Evolutionary conservation across 2,888 invertebrate genomes (phyloP), one percentile per base, ranked within the genome.

Genomic region (Euphydryas editha): DNA sequence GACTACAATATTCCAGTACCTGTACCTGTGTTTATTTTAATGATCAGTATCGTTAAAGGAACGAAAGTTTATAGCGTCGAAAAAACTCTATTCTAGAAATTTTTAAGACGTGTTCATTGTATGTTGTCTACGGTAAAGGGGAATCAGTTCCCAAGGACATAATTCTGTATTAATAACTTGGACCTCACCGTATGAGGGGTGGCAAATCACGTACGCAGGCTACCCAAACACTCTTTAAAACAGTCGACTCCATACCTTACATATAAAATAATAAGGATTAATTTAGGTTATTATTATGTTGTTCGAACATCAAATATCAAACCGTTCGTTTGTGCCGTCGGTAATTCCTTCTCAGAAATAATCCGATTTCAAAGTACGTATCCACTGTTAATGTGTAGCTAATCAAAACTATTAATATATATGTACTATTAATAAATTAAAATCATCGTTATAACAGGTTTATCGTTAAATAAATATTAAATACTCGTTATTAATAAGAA

Each of bases 141-240:
- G 81, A 83, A 72, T 69, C 56, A 65, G 82, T 88, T 90, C 87
- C 86, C 89, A 89, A 84, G 86, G 82, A 79, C 83, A 85, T 87
- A 83, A 87, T 79, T 86, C 82, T 82, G 78, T 85, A 83, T 84
- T 81, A 81, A 75, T 76, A 75, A 76, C 74, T 71, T 78, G 75
- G 76, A 77, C 77, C 73, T 76, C 67, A 71, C 72, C 75, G 76
- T 74, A 71, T 69, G 65, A 71, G 75, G 78, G 80, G 80, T 78
- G 78, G 80, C 75, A 77, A 79, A 85, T 86, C 85, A 86, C 83
- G 83, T 83, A 82, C 72, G 71, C 76, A 71, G 36, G 60, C 47
- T 63, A 63, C 39, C 30, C 56, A 36, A 56, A 17, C 4, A 30
- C 10, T 37, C 2, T 36, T 15, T 3, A 0, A 24, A 15, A n/a